These are phyloP conservation scores for Cecropterus lyciades DNA, from an alignment of 1,140 invertebrate genomes.

Conservation along the genomic window DNA sequence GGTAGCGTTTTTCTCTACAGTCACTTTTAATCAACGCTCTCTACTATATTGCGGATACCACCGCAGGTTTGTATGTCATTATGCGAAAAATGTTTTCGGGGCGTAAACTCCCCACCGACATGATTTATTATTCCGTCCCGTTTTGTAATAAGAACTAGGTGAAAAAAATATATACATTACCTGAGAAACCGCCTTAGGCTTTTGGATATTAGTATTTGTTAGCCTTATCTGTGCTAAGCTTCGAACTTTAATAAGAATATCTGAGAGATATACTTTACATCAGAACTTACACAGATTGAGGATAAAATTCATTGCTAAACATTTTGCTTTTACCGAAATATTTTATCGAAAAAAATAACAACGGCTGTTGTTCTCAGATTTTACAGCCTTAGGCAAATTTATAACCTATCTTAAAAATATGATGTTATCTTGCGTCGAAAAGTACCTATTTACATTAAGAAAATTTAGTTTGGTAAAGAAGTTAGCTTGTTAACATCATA, in stretches of 20 bases:
- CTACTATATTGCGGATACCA: constrained; percentile 49
- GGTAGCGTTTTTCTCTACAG: constrained; percentile 49
- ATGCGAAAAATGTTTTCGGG: constrained; percentile 33
- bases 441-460: no score
- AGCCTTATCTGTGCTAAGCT: neutral
- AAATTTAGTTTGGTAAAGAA: no score
- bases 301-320: no score
- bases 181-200: constrained; percentile 1
- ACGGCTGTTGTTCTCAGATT: no score
- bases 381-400: no score
- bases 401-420: no score
- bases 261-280: no score
- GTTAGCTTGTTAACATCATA: constrained; percentile 4
- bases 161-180: constrained; percentile 13
- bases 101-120: constrained; percentile 25
- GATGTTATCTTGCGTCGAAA: no score
- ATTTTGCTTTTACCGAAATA: no score
- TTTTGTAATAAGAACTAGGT: constrained; percentile 30
- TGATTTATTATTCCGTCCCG: no score
- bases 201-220: constrained; percentile 8
- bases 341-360: no score
- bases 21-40: constrained; percentile 57
- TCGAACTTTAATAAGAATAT: neutral
- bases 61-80: constrained; percentile 39
- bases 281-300: no score